These are phyloP conservation scores for Pangasius larnaudii DNA, from an alignment of 2,797 vertebrate species.

Conservation along the genomic window DNA sequence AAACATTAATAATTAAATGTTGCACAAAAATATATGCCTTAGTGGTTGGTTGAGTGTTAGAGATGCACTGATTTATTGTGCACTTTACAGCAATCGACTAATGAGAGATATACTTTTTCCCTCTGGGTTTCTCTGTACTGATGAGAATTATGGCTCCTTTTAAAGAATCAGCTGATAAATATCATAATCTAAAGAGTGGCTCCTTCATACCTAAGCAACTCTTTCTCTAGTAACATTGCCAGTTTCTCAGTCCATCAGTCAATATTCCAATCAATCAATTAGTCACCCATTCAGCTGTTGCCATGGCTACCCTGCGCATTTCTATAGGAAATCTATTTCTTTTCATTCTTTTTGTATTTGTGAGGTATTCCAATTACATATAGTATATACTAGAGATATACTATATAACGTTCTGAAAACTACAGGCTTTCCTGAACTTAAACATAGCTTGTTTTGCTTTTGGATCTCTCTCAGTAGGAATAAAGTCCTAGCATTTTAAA, in stretches of 20 bases:
- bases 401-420: background rate
- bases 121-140: background rate
- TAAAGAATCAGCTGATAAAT: background rate
- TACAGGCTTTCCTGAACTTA: background rate
- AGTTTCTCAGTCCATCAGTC: background rate
- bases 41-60: background rate
- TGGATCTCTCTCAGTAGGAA: background rate
- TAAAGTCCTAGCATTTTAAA: background rate
- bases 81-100: background rate
- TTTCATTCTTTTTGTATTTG: background rate
- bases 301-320: background rate
- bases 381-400: background rate
- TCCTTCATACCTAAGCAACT: background rate
- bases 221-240: background rate
- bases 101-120: background rate
- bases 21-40: background rate
- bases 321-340: background rate
- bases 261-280: background rate
- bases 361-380: background rate
- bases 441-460: background rate
- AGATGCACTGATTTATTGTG: background rate
- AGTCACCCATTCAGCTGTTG: background rate
- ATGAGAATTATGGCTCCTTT: background rate
- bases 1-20: background rate
- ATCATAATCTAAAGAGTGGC: background rate